A percentile compares a stretch with the other conserved stretches of the same genome.
Evolutionary conservation across 2,888 invertebrate genomes (phyloP).

Genomic region (Callosobruchus maculatus): DNA sequence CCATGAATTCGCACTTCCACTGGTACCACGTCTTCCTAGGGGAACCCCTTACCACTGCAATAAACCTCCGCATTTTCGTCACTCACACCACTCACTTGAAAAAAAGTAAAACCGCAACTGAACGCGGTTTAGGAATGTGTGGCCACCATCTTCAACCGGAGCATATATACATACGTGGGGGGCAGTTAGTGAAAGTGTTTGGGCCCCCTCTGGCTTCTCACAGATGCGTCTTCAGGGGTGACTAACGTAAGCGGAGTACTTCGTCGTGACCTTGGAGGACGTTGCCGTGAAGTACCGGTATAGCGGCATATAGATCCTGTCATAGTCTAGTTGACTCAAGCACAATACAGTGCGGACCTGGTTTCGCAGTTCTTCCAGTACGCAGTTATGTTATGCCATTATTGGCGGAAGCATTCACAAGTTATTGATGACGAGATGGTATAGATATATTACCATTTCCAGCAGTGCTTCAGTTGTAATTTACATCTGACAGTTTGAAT

Average conservation of each 20-base stretch:
- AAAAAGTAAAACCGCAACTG: background rate
- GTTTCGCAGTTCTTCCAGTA: too few relatives aligned
- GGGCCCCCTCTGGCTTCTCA: background rate
- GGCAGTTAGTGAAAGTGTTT: background rate
- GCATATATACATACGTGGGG: background rate
- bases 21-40: background rate
- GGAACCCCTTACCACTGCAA: background rate
- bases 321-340: background rate
- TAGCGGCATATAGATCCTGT: background rate
- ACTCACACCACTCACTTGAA: background rate
- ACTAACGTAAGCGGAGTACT: background rate
- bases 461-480: too few relatives aligned
- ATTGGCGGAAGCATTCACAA: too few relatives aligned
- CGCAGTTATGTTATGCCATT: too few relatives aligned
- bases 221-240: background rate
- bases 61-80: background rate
- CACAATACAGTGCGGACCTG: too few relatives aligned
- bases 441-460: too few relatives aligned
- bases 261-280: background rate
- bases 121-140: background rate
- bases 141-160: background rate
- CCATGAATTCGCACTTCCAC: background rate
- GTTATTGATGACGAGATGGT: too few relatives aligned
- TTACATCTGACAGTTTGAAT: too few relatives aligned
- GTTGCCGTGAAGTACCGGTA: background rate